Percentiles rank a stretch among this genome's conserved stretches.
Conservation (phyloP, 1,140 invertebrate species). For the Aphaenogaster floridana region DNA sequence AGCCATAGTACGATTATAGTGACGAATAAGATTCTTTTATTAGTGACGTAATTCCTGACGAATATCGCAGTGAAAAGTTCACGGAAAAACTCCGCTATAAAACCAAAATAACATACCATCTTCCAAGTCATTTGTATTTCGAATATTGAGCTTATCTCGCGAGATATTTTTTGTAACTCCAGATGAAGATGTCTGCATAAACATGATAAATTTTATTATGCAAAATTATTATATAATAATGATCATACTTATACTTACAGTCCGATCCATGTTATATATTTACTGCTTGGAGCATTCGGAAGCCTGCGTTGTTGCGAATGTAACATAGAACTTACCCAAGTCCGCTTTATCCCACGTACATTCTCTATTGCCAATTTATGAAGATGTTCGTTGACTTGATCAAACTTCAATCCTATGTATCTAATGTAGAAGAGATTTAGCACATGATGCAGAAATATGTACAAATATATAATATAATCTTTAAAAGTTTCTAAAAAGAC, state of each 20-base stretch:
- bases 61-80: constrained; percentile 21
- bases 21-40: neutral
- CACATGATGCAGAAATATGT: neutral
- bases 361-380: neutral
- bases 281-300: neutral
- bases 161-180: constrained; percentile 30
- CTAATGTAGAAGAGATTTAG: neutral
- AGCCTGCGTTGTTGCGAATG: neutral
- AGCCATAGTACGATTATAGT: constrained; percentile 10
- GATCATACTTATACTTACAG: constrained; percentile 21
- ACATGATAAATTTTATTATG: neutral
- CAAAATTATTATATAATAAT: neutral
- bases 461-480: neutral
- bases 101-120: constrained; percentile 34
- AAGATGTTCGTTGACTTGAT: constrained; percentile 21
- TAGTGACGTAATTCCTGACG: neutral
- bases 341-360: neutral
- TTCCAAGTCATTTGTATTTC: constrained; percentile 36
- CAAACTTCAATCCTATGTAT: constrained; percentile 35
- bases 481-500: neutral
- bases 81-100: constrained; percentile 7
- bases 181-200: constrained; percentile 40
- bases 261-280: constrained; percentile 27
- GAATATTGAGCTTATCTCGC: constrained; percentile 30
- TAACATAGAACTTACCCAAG: neutral